Percentiles rank a stretch among this genome's conserved stretches.
phyloP scores from a whole-genome alignment of 1,140 invertebrate species.

The Saxidomus purpurata region DNA sequence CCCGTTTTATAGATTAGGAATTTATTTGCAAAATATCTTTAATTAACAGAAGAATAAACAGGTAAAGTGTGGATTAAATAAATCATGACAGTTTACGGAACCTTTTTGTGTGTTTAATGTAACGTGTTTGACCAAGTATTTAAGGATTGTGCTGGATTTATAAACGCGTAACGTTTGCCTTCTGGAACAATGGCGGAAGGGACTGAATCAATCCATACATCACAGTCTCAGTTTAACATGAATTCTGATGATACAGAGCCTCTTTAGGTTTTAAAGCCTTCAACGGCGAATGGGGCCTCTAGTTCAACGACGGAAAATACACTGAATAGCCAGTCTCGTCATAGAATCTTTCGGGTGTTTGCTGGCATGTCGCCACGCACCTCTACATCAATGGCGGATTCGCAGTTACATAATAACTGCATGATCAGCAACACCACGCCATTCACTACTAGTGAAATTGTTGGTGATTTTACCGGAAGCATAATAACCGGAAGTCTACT shows the following conservation, averaged over 20 bases:
- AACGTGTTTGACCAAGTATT: background rate
- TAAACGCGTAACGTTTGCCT: background rate
- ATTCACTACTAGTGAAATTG: background rate
- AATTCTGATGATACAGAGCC: background rate
- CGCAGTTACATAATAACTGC: background rate
- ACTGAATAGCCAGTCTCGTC: too few relatives aligned
- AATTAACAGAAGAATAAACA: background rate
- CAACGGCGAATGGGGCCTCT: background rate
- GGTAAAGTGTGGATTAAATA: background rate
- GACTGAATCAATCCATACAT: background rate
- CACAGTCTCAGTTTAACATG: background rate
- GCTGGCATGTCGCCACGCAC: background rate
- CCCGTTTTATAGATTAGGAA: background rate
- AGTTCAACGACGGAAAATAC: background rate
- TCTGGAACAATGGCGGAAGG: background rate
- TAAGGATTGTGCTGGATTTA: background rate
- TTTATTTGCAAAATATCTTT: background rate
- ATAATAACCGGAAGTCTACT: background rate
- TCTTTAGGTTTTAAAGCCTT: background rate
- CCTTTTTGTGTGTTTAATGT: background rate
- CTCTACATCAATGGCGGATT: background rate
- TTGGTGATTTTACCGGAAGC: background rate
- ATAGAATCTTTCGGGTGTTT: too few relatives aligned
- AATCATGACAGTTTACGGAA: background rate
- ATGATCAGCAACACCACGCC: background rate